Percentiles rank a stretch among this genome's conserved stretches.
Evolutionary conservation across 2,888 invertebrate species (phyloP).

Genomic region (Antheraea yamamai): DNA sequence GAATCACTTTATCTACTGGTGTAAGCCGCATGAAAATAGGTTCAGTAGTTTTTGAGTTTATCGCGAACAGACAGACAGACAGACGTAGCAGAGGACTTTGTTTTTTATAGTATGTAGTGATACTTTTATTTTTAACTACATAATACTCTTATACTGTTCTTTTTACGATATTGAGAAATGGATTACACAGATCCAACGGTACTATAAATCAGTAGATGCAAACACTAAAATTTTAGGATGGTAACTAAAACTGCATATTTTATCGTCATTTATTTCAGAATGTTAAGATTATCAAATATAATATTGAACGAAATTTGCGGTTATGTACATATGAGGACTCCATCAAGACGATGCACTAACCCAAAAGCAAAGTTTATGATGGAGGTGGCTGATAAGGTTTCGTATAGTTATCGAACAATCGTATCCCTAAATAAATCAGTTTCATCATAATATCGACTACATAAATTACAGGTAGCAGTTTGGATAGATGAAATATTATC

Average conservation of each 20-base stretch:
- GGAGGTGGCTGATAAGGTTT: conserved; percentile 74
- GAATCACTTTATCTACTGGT: too few species aligned
- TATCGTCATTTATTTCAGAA: conserved; percentile 43
- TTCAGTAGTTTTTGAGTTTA: too few species aligned
- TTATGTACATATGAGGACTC: conserved; percentile 56
- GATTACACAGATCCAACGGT: not conserved
- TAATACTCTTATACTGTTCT: not conserved
- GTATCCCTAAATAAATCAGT: not conserved
- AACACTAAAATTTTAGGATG: too few species aligned
- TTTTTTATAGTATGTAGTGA: too few species aligned
- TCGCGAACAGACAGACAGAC: too few species aligned
- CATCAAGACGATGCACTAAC: conserved; percentile 50
- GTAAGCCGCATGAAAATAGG: too few species aligned
- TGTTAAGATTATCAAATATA: conserved; percentile 69
- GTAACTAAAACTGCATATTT: too few species aligned
- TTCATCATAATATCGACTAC: not conserved
- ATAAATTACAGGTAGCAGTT: conserved; percentile 57
- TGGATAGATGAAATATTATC: conserved; percentile 74
- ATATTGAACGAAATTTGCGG: conserved; percentile 62
- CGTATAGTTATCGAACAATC: not conserved
- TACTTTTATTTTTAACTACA: not conserved
- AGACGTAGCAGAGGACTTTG: too few species aligned
- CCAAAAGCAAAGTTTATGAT: conserved; percentile 68
- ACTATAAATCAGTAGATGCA: too few species aligned
- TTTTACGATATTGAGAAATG: not conserved